These are phyloP conservation scores for Plagodis dolabraria DNA, from an alignment of 2,888 invertebrate species.

Conservation along the genomic window DNA sequence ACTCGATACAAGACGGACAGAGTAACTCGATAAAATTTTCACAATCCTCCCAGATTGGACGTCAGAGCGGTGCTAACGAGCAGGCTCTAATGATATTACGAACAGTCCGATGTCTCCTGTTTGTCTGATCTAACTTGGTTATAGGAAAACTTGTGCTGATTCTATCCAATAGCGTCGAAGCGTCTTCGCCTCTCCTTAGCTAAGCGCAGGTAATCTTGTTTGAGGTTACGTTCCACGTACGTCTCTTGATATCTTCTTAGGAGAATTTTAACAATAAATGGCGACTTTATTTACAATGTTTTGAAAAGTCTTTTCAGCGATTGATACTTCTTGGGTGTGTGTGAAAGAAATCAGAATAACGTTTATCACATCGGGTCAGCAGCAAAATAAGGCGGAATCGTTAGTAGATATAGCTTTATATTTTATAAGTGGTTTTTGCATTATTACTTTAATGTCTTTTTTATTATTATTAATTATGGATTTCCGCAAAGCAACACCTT, in stretches of 20 bases:
- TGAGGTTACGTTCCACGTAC: constrained; percentile 22
- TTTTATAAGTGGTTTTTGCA: too few relatives aligned
- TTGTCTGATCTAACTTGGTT: constrained; percentile 65
- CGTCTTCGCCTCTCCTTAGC: constrained; percentile 21
- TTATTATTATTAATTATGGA: too few relatives aligned
- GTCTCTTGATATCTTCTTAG: constrained; percentile 6
- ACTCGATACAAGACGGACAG: constrained; percentile 30
- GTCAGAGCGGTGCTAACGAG: constrained; percentile 52
- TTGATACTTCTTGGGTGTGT: too few relatives aligned
- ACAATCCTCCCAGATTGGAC: constrained; percentile 46
- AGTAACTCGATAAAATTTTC: constrained; percentile 45
- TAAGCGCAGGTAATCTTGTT: constrained; percentile 35
- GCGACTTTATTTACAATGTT: too few relatives aligned
- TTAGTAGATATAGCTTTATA: too few relatives aligned
- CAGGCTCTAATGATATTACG: constrained; percentile 55
- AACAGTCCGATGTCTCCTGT: constrained; percentile 52
- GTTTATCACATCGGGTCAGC: too few relatives aligned
- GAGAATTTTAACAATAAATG: too few relatives aligned
- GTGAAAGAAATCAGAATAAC: too few relatives aligned
- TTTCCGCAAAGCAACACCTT: too few relatives aligned
- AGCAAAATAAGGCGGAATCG: too few relatives aligned
- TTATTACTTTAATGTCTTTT: too few relatives aligned
- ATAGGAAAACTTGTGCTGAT: constrained; percentile 45
- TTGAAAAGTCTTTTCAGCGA: too few relatives aligned
- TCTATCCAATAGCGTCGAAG: constrained; percentile 41